Evolutionary conservation across 1,140 invertebrate genomes (phyloP), one percentile per base, ranked within the genome.

Genomic region (Conus ventricosus): DNA sequence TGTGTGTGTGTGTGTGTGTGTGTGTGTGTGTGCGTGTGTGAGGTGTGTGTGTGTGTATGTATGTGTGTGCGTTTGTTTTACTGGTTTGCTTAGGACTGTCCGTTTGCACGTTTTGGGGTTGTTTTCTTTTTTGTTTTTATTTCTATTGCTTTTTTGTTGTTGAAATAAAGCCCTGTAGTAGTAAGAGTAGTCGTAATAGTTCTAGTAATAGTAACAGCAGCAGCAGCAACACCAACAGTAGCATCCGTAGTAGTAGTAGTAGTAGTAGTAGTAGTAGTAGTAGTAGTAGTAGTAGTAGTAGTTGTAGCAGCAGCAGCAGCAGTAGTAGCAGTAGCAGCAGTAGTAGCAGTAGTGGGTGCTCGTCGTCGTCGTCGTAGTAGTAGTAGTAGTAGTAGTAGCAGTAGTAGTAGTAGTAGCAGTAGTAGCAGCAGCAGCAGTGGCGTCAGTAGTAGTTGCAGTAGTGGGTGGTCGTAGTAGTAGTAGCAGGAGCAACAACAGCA

Each of bases 211-310:
- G 60, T 27, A 85, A 27, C 23, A 3, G 55, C 60, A 85, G 55
- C 60, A 82, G 23, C 25, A 82, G 80, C 60, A 63, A 17, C 60
- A 63, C 2, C 60, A 63, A 4, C 60, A 87, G 67, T 87, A 88
- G 82, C 84, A 88, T 63, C 84, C 75, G 82, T 84, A 84, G 82
- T 84, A 88, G 82, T 84, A 84, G 82, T 75, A 75, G 60, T 84
- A 71, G 87, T 84, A 84, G 82, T 88, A 75, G 82, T 88, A 84
- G 82, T 39, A 88, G 80, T 84, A 88, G 80, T 71, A 71, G 20
- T n/a, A 20, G 67, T 0, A 71, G 67, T 5, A 71, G 20, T 20
- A 10, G 67, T 8, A 71, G 63, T 7, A 88, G 63, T 13, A 87
- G 67, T 6, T 78, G 39, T 10, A 85, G 57, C 13, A 57, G 57